phyloP scores from a whole-genome alignment of 2,113 vertebrate species.

The Xiphophorus hellerii region DNA sequence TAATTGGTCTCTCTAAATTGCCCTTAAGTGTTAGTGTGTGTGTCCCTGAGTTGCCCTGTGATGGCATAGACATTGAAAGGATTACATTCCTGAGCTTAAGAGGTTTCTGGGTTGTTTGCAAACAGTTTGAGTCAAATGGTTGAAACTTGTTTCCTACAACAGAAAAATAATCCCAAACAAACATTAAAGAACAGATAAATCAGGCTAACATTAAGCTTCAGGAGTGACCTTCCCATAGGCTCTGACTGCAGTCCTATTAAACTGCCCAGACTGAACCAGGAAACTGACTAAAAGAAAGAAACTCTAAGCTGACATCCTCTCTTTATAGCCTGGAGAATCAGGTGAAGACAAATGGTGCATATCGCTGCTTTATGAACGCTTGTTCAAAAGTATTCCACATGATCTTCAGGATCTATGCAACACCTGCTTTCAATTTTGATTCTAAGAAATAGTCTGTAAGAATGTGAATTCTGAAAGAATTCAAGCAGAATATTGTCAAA shows the following conservation, averaged over 20 bases:
- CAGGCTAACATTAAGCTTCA: not conserved
- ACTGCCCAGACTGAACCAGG: not conserved
- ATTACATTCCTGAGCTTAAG: not conserved
- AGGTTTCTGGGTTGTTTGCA: too few species aligned
- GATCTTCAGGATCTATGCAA: conserved; percentile 11
- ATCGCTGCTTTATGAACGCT: not conserved
- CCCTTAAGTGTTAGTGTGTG: too few species aligned
- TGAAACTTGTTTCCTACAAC: not conserved
- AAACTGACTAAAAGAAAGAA: not conserved
- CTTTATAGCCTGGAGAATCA: conserved; percentile 3
- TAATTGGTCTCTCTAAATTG: too few species aligned
- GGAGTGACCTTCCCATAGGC: too few species aligned
- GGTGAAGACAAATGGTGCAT: not conserved
- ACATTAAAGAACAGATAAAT: not conserved
- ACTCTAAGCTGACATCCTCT: conserved; percentile 25
- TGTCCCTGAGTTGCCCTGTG: too few species aligned
- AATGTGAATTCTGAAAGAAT: not conserved
- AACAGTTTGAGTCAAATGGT: not conserved
- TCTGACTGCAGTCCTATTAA: too few species aligned
- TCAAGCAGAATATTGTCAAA: not conserved
- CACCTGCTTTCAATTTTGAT: not conserved
- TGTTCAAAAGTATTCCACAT: not conserved
- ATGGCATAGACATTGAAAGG: too few species aligned
- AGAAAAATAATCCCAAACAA: not conserved
- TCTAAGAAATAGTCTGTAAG: not conserved